Percentiles rank a stretch among this genome's conserved stretches.
Conservation (phyloP, 2,888 invertebrate genomes). For the Hypena proboscidalis region DNA sequence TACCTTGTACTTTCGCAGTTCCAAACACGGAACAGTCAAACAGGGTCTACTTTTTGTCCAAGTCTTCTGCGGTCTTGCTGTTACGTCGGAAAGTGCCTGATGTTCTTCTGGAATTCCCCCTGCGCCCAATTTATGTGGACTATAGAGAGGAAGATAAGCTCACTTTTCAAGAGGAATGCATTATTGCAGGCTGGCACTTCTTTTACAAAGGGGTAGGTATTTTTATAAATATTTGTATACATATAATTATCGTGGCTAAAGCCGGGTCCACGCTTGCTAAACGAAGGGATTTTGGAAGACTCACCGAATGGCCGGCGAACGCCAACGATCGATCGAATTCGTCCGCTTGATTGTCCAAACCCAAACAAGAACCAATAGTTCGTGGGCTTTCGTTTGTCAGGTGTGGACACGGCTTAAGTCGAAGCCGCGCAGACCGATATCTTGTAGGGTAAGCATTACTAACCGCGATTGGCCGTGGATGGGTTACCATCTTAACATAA, state of each 20-base stretch:
- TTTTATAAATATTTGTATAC: not conserved
- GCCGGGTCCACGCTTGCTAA: too few species aligned
- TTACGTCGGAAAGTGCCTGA: conserved; percentile 66
- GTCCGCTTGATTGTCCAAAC: too few species aligned
- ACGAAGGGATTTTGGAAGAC: too few species aligned
- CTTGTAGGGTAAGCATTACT: too few species aligned
- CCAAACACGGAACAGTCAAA: conserved; percentile 28
- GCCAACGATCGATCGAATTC: too few species aligned
- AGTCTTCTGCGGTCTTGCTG: conserved; percentile 60
- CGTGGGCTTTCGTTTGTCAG: too few species aligned
- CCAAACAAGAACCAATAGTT: too few species aligned
- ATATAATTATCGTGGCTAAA: conserved; percentile 3
- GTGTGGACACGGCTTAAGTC: too few species aligned
- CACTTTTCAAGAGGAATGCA: conserved; percentile 66
- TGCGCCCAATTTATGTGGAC: conserved; percentile 57
- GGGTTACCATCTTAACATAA: too few species aligned
- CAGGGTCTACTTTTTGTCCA: conserved; percentile 60
- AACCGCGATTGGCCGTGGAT: too few species aligned
- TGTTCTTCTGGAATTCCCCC: conserved; percentile 60
- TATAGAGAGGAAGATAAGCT: conserved; percentile 52
- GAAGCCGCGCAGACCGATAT: too few species aligned
- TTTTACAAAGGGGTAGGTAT: conserved; percentile 63
- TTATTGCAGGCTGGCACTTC: conserved; percentile 73
- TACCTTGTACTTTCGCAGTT: conserved; percentile 41
- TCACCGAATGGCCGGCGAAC: too few species aligned